A percentile compares a stretch with the other conserved stretches of the same genome.
phyloP scores from a whole-genome alignment of 2,888 invertebrate genomes.

The Busseola fusca region DNA sequence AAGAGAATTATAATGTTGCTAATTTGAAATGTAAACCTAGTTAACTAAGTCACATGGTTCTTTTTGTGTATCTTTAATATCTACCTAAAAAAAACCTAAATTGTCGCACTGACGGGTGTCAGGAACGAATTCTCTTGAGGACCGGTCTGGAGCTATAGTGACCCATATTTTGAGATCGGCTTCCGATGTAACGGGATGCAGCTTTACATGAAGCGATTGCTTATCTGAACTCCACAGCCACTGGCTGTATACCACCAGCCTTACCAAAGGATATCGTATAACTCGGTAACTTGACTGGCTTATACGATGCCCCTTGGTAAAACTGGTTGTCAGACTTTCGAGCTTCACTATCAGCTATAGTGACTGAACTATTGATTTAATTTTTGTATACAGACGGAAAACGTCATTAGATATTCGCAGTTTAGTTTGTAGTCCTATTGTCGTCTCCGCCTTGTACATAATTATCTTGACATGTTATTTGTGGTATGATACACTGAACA shows the following conservation, averaged over 20 bases:
- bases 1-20: no score
- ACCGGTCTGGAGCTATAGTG: background rate
- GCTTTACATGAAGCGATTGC: no score
- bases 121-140: background rate
- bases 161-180: background rate
- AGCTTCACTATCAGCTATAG: background rate
- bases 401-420: background rate
- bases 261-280: no score
- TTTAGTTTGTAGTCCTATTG: background rate
- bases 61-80: no score
- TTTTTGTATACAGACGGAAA: background rate
- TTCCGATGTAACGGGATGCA: background rate
- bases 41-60: no score
- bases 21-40: no score
- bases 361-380: background rate
- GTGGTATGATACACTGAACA: constrained; percentile 61
- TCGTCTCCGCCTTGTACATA: background rate
- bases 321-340: background rate
- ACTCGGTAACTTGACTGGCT: no score
- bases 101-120: background rate
- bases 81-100: background rate
- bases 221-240: background rate
- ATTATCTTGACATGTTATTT: constrained; percentile 58
- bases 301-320: background rate
- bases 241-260: no score